Percentiles rank a stretch among this genome's conserved stretches.
Conservation (phyloP, 2,797 vertebrate species). For the Dicrostonyx torquatus region DNA sequence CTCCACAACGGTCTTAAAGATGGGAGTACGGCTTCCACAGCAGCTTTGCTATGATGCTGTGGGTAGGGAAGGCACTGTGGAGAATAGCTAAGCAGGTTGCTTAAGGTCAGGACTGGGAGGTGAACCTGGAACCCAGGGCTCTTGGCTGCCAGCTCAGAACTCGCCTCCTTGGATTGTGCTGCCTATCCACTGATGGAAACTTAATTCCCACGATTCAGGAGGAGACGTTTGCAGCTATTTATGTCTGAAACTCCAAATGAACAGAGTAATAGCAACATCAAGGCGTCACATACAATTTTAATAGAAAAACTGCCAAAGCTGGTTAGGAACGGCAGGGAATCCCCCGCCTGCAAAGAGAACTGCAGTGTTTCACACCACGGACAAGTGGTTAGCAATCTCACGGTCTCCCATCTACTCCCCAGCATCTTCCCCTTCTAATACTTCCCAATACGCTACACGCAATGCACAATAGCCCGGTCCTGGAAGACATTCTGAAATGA, state of each 20-base stretch:
- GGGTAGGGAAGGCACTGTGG: fast-evolving
- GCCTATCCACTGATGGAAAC: background rate
- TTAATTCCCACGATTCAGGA: background rate
- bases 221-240: constrained; percentile 25
- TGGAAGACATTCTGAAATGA: background rate
- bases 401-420: fast-evolving
- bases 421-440: background rate
- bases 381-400: background rate
- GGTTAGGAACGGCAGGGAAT: constrained; percentile 5
- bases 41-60: no score
- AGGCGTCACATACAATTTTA: constrained; percentile 14
- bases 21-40: background rate
- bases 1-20: background rate
- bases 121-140: background rate
- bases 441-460: background rate
- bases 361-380: background rate
- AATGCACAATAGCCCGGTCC: fast-evolving
- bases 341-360: background rate
- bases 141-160: background rate
- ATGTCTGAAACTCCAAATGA: constrained; percentile 20
- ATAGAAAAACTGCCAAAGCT: constrained; percentile 51
- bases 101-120: background rate
- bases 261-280: background rate
- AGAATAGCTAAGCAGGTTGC: background rate
- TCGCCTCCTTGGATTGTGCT: background rate